Evolutionary conservation across 2,797 vertebrate species (phyloP).

Genomic region (Tiaroga cobitis): DNA sequence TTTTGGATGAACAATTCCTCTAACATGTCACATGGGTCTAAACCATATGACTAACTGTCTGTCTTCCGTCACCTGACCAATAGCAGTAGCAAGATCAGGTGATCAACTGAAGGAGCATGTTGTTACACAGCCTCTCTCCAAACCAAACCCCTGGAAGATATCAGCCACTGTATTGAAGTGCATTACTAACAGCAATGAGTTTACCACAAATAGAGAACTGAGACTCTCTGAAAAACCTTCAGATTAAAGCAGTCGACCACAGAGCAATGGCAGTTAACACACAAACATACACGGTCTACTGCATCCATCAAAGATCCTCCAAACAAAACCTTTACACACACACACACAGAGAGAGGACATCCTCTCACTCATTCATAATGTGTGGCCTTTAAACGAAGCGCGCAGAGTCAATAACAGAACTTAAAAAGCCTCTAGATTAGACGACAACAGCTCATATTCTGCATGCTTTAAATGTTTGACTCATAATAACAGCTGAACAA

Average conservation of each 20-base stretch:
- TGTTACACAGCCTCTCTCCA: slow-evolving; percentile 55
- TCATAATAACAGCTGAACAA: slow-evolving; percentile 43
- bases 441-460: slow-evolving; percentile 26
- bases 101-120: slow-evolving; percentile 56
- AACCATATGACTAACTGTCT: slow-evolving; percentile 67
- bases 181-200: slow-evolving; percentile 72
- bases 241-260: slow-evolving; percentile 67
- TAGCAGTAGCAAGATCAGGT: slow-evolving; percentile 56
- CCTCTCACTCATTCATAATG: slow-evolving; percentile 36
- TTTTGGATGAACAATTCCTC: neutral
- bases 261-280: slow-evolving; percentile 41
- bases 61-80: slow-evolving; percentile 51
- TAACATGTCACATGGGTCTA: slow-evolving; percentile 54
- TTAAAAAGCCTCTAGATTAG: slow-evolving; percentile 40
- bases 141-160: slow-evolving; percentile 27
- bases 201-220: slow-evolving; percentile 64
- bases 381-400: slow-evolving; percentile 14
- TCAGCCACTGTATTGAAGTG: slow-evolving; percentile 13
- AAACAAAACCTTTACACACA: slow-evolving; percentile 41
- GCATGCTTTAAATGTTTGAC: neutral
- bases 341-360: neutral
- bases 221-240: slow-evolving; percentile 67
- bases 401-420: slow-evolving; percentile 33
- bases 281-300: slow-evolving; percentile 12
- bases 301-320: slow-evolving; percentile 17